These are phyloP conservation scores for Alentia gelatinosa DNA, from an alignment of 2,888 invertebrate genomes.

Conservation along the genomic window DNA sequence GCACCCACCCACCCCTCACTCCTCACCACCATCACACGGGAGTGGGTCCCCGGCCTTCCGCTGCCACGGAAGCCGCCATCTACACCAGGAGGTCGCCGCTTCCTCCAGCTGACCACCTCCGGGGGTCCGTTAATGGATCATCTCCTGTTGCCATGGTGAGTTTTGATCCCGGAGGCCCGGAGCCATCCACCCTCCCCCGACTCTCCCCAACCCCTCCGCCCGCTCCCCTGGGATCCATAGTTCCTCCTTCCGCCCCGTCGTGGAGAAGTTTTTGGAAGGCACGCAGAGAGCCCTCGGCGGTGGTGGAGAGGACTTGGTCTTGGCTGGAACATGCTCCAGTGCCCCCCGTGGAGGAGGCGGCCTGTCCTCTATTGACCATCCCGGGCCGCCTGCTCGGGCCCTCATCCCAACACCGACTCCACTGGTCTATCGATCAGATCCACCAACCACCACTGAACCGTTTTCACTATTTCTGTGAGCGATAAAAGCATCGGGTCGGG, in stretches of 20 bases:
- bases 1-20: too few relatives aligned
- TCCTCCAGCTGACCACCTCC: slow-evolving; percentile 2
- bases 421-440: neutral
- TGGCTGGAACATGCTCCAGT: slow-evolving; percentile 4
- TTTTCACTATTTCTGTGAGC: neutral
- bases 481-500: neutral
- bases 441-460: neutral
- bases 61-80: neutral
- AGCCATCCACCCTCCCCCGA: too few relatives aligned
- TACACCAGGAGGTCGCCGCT: neutral
- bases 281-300: neutral
- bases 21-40: neutral
- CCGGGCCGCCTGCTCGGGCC: neutral
- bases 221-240: neutral
- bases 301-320: neutral
- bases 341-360: neutral
- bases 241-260: slow-evolving; percentile 7
- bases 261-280: neutral
- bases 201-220: too few relatives aligned
- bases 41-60: neutral
- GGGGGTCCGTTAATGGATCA: slow-evolving; percentile 41
- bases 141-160: slow-evolving; percentile 40
- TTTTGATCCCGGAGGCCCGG: slow-evolving; percentile 40
- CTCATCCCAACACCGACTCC: neutral
- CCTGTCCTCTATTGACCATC: neutral